phyloP scores from a whole-genome alignment of 2,888 invertebrate genomes.

The Nasonia oneida region DNA sequence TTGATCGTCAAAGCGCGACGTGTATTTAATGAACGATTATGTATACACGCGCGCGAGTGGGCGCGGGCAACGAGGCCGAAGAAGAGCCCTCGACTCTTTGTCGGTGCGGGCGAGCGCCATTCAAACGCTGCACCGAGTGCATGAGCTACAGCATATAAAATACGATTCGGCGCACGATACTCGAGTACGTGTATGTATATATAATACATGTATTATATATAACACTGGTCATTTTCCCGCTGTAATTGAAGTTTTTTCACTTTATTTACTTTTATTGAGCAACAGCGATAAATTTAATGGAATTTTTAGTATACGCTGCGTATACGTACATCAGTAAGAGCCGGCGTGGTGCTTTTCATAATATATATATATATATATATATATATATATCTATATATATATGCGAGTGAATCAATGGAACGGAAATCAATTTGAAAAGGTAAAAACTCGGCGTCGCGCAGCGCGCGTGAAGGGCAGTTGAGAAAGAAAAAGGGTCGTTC shows the following conservation, averaged over 20 bases:
- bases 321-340: not conserved
- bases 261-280: conserved; percentile 47
- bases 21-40: conserved; percentile 16
- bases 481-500: conserved; percentile 56
- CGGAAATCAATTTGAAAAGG: conserved; percentile 58
- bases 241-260: conserved; percentile 33
- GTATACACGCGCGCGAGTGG: not conserved
- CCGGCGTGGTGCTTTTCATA: conserved; percentile 22
- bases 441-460: conserved; percentile 25
- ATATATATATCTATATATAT: too few species aligned
- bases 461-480: conserved; percentile 42
- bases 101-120: not conserved
- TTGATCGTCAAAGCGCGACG: not conserved
- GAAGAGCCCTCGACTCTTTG: not conserved
- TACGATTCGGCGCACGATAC: not conserved
- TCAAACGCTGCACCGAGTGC: not conserved
- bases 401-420: conserved; percentile 50
- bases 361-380: not conserved
- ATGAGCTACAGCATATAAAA: too few species aligned
- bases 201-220: not conserved
- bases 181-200: too few species aligned
- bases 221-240: not conserved
- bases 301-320: conserved; percentile 9
- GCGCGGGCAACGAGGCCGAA: not conserved
- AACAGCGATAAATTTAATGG: conserved; percentile 41